Base-by-base conservation (phyloP, 1,140 invertebrate species). In the Rhopalosiphum maidis region DNA sequence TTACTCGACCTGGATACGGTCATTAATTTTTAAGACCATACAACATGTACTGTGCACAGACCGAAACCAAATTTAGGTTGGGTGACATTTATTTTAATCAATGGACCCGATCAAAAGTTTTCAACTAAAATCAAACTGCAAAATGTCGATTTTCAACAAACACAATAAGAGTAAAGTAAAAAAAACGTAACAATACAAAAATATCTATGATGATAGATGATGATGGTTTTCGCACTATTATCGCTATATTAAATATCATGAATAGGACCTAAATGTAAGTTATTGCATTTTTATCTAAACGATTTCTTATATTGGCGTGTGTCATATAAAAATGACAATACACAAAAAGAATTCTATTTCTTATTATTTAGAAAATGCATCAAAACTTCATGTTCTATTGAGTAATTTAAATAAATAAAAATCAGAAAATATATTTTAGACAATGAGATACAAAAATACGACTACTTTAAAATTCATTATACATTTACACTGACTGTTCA, bases 21-120 rank as follows among this genome's bases (percentile, higher is more conserved):
- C 93, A 46, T 85, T 87, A 91, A 90, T 82, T 83, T 93, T 90
- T 83, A 82, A 68, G 51, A 68, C 41, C n/a, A 23, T 93, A 25
- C 85, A 35, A 87, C 25, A 77, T 93, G 94, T 48, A 93, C 30
- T 46, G 77, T 85, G 54, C 51, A 93, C 48, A 68, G 43, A 43
- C 37, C 41, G 35, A 23, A 43, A 54, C 37, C 68, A 68, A 91
- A 77, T 46, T 46, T 23, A 77, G 41, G 82, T 77, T 46, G 43
- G 7, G 3, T 23, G 30, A 48, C 60, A 48, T 91, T 91, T 48
- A 48, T 48, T 82, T 37, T 90, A 60, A 48, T 25, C 51, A 60
- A 41, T 30, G 23, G 35, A 90, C 88, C 41, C n/a, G 46, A 88
- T 88, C 46, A 51, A 89, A n/a, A 87, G n/a, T 89, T 54, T 35